Evolutionary conservation across 2,888 invertebrate species (phyloP).

Genomic region (Trichogramma evanescens): DNA sequence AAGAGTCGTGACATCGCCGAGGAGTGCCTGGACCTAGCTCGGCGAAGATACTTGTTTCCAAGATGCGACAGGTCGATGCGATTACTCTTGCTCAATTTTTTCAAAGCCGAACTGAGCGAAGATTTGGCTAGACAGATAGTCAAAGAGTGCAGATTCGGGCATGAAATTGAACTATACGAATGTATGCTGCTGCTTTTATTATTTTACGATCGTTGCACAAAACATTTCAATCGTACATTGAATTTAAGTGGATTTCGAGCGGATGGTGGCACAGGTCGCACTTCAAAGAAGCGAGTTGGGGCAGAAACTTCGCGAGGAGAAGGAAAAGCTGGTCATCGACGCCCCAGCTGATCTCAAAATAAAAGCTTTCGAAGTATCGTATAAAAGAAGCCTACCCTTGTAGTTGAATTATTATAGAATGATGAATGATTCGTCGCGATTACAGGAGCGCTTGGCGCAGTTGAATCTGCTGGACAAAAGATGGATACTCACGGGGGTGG

Average conservation of each 20-base stretch:
- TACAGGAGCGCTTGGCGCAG: constrained; percentile 45
- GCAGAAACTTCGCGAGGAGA: constrained; percentile 27
- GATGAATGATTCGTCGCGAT: too few species aligned
- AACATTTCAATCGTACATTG: neutral
- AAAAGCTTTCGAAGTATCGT: constrained; percentile 33
- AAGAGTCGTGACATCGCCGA: too few species aligned
- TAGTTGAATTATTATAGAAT: constrained; percentile 26
- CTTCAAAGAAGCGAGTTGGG: constrained; percentile 35
- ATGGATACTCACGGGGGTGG: constrained; percentile 59
- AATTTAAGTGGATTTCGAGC: constrained; percentile 53
- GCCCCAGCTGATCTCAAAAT: constrained; percentile 27
- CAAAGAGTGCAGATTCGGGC: too few species aligned
- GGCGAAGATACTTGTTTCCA: too few species aligned
- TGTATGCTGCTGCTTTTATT: too few species aligned
- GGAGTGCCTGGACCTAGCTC: too few species aligned
- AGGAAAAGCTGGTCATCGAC: constrained; percentile 23
- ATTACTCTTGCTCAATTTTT: too few species aligned
- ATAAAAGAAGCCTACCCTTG: neutral
- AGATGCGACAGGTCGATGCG: too few species aligned
- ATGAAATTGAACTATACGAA: too few species aligned
- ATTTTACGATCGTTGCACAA: too few species aligned
- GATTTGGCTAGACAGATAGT: too few species aligned
- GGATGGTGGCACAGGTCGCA: constrained; percentile 51
- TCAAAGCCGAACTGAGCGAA: too few species aligned
- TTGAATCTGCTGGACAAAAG: constrained; percentile 56